Conservation (phyloP, 2,113 vertebrate genomes). For the Silurus meridionalis region DNA sequence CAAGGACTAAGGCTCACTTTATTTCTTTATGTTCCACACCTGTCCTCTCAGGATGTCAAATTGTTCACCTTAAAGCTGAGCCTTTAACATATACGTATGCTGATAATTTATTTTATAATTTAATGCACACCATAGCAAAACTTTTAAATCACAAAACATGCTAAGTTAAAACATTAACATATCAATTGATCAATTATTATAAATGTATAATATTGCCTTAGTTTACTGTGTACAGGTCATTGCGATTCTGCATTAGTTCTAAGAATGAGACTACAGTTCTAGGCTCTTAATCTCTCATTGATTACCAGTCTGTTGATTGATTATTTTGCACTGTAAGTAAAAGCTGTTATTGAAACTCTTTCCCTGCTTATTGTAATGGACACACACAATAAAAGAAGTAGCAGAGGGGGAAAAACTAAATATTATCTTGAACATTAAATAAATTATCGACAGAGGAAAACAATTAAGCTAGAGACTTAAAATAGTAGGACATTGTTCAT, state of each 20-base stretch:
- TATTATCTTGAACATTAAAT: slow-evolving; percentile 34
- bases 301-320: slow-evolving; percentile 42
- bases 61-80: slow-evolving; percentile 22
- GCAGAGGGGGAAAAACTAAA: slow-evolving; percentile 35
- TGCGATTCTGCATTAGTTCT: not conserved
- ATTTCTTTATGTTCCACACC: slow-evolving; percentile 16
- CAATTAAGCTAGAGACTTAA: slow-evolving; percentile 18
- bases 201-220: not conserved
- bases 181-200: not conserved
- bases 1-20: slow-evolving; percentile 46
- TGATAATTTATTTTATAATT: not conserved
- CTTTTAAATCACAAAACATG: not conserved
- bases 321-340: slow-evolving; percentile 50
- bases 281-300: slow-evolving; percentile 26
- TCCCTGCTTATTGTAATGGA: slow-evolving; percentile 45
- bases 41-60: slow-evolving; percentile 44
- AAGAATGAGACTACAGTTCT: not conserved
- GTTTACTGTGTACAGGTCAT: not conserved
- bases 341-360: slow-evolving; percentile 43
- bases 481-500: not conserved
- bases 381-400: slow-evolving; percentile 47
- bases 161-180: slow-evolving; percentile 13
- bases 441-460: slow-evolving; percentile 30
- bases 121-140: slow-evolving; percentile 16
- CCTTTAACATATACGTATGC: not conserved